A percentile compares a stretch with the other conserved stretches of the same genome.
phyloP scores from a whole-genome alignment of 2,888 invertebrate species.

The Dicranocentrus wangi region DNA sequence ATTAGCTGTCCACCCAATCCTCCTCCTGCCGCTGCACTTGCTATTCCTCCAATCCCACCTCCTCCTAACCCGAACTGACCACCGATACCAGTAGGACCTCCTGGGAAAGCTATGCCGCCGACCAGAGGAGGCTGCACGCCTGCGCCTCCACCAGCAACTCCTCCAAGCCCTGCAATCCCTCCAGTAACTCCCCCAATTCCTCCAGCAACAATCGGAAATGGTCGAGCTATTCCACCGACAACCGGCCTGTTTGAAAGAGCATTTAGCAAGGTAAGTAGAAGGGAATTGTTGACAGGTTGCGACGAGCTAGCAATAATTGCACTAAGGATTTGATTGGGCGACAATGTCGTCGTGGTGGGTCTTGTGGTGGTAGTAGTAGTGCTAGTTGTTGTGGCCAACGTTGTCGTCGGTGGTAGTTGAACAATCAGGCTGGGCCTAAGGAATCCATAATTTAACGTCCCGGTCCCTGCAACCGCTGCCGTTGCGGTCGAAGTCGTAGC shows the following conservation, averaged over 20 bases:
- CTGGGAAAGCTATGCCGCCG: neutral
- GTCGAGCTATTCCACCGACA: slow-evolving; percentile 40
- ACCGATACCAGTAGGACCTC: neutral
- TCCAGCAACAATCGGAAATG: slow-evolving; percentile 27
- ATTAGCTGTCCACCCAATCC: slow-evolving; percentile 22
- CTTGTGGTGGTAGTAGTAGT: slow-evolving; percentile 53
- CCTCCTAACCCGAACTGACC: neutral
- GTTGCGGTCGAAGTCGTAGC: slow-evolving; percentile 5
- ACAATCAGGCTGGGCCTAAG: slow-evolving; percentile 22
- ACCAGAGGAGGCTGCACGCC: neutral
- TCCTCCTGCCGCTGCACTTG: neutral
- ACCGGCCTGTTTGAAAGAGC: slow-evolving; percentile 19
- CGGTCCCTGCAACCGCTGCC: neutral
- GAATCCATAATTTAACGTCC: slow-evolving; percentile 30
- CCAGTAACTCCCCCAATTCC: slow-evolving; percentile 16
- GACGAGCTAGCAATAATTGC: slow-evolving; percentile 16
- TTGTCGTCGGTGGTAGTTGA: slow-evolving; percentile 41
- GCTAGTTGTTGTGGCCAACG: slow-evolving; percentile 65
- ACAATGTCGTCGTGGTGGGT: slow-evolving; percentile 65
- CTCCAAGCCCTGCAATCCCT: slow-evolving; percentile 16
- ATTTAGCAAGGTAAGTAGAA: slow-evolving; percentile 3
- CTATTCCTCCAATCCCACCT: slow-evolving; percentile 29
- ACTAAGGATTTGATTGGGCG: slow-evolving; percentile 39
- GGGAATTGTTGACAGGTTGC: slow-evolving; percentile 8
- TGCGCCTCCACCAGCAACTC: slow-evolving; percentile 21